Base-by-base conservation (phyloP, 2,888 invertebrate genomes). In the Acholoe squamosa region DNA sequence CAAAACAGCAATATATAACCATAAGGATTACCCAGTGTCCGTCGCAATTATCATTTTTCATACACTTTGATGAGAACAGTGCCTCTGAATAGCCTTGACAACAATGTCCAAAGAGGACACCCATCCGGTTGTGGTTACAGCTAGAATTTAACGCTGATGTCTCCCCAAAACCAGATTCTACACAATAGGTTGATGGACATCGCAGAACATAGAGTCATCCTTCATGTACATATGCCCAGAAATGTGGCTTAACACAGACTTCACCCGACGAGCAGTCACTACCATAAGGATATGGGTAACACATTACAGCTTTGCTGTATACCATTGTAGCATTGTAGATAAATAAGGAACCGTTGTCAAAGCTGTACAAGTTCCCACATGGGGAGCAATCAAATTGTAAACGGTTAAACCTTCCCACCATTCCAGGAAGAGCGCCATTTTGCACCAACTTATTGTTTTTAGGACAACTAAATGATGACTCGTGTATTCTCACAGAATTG, bases 31-130 rank as follows among this genome's bases (percentile, higher is more conserved):
- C n/a, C 67, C 67, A 67, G 7, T 7, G 7, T 22, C n/a, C 67
- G 7, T 67, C n/a, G n/a, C 67, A 67, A n/a, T 16, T 16, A 7
- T 67, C 67, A 67, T 67, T 67, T 7, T n/a, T 67, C 7, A 67
- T 67, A n/a, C 67, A 67, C n/a, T 67, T 67, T 22, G 67, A 19
- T 19, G 67, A 67, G n/a, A 67, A 67, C 22, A 67, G 67, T n/a
- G 67, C 67, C n/a, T 67, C 67, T n/a, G 67, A 67, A 25, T 22
- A 67, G n/a, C 67, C 67, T 22, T 12, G 5, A 16, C 12, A 25
- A n/a, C 67, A 67, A 7, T 67, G 14, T 12, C 67, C 67, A n/a
- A 16, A 67, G 16, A 67, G 67, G n/a, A n/a, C n/a, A 67, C 67
- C n/a, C 14, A 22, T 25, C n/a, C 67, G 14, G n/a, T 67, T 67